Conservation (phyloP, 1,140 invertebrate species). For the Daktulosphaira vitifoliae region DNA sequence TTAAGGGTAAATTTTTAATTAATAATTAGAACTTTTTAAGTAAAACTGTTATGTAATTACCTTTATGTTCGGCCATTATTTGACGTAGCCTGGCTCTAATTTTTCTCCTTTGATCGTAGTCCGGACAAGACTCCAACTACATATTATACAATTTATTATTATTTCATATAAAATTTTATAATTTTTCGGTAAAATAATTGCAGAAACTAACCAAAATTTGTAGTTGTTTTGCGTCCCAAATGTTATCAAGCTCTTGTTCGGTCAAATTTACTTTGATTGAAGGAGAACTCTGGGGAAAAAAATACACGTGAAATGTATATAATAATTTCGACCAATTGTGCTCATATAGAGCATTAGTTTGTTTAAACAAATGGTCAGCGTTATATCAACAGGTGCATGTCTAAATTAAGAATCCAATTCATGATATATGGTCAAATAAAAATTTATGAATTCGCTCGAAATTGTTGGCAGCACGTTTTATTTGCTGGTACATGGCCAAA, state of each 20-base stretch:
- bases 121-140: constrained; percentile 71
- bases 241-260: constrained; percentile 52
- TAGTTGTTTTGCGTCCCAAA: constrained; percentile 63
- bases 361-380: constrained; percentile 7
- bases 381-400: constrained; percentile 20
- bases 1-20: too few relatives aligned
- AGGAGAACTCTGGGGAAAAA: constrained; percentile 17
- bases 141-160: constrained; percentile 22
- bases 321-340: not conserved
- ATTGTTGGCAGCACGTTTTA: constrained; percentile 26
- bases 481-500: constrained; percentile 13
- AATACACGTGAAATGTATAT: not conserved
- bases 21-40: too few relatives aligned
- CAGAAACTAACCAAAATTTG: constrained; percentile 56
- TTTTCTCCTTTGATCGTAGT: constrained; percentile 74
- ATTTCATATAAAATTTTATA: too few relatives aligned
- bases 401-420: constrained; percentile 10
- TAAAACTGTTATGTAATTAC: too few relatives aligned
- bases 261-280: not conserved
- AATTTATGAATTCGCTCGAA: constrained; percentile 28
- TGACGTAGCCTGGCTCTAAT: constrained; percentile 66
- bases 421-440: constrained; percentile 13
- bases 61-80: constrained; percentile 70
- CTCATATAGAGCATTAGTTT: not conserved
- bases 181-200: too few relatives aligned